Conservation (phyloP, 92 coral and sea anemone species). For the Porites divaricata region DNA sequence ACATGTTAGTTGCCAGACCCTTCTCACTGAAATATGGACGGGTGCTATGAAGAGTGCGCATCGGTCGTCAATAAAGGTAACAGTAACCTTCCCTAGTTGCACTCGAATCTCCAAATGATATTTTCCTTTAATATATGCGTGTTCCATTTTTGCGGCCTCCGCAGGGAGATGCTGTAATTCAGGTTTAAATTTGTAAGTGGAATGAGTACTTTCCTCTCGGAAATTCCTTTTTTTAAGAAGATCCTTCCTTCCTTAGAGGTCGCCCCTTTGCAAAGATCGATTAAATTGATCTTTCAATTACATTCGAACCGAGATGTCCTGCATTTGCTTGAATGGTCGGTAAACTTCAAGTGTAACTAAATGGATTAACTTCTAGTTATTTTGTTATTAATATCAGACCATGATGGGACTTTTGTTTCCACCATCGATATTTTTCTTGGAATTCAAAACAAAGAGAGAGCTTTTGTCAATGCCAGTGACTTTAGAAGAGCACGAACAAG, state of each 20-base stretch:
- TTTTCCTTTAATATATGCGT: neutral
- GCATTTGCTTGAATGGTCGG: too few species aligned
- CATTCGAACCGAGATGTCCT: too few species aligned
- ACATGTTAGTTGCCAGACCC: slow-evolving; percentile 82
- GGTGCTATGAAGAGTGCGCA: slow-evolving; percentile 79
- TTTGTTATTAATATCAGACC: slow-evolving; percentile 33
- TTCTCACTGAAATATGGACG: slow-evolving; percentile 89
- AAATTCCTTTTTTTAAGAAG: too few species aligned
- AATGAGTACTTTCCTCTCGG: too few species aligned
- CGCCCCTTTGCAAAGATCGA: too few species aligned
- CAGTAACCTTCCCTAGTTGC: neutral
- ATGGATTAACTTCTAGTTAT: neutral
- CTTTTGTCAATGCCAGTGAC: slow-evolving; percentile 80
- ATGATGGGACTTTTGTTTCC: slow-evolving; percentile 80
- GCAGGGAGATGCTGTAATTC: too few species aligned
- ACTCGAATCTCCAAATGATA: neutral
- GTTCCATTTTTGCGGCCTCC: neutral
- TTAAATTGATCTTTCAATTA: too few species aligned
- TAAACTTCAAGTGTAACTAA: too few species aligned
- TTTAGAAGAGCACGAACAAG: slow-evolving; percentile 56
- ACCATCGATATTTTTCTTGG: slow-evolving; percentile 74
- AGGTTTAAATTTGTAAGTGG: too few species aligned
- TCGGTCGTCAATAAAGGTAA: slow-evolving; percentile 72
- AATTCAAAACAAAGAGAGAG: slow-evolving; percentile 77
- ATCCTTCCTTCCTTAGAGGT: too few species aligned